These are phyloP conservation scores for Empis stercorea DNA, from an alignment of 2,888 invertebrate species.

Conservation along the genomic window DNA sequence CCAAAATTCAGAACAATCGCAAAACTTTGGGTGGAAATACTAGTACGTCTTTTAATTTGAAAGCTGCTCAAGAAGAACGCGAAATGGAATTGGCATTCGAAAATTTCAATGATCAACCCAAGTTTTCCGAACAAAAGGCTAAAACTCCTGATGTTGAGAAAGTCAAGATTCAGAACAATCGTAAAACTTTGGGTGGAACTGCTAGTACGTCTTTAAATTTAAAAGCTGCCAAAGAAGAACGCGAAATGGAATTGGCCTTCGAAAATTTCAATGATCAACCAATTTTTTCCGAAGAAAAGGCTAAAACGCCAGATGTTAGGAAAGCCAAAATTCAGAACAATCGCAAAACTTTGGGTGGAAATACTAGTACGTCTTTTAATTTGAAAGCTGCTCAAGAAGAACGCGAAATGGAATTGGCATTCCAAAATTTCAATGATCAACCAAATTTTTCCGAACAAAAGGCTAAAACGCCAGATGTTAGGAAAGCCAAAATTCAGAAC, in stretches of 20 bases:
- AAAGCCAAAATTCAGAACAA: neutral
- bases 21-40: neutral
- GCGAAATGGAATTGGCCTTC: slow-evolving; percentile 7
- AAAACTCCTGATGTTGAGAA: slow-evolving; percentile 6
- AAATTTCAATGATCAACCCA: slow-evolving; percentile 7
- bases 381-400: slow-evolving; percentile 4
- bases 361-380: neutral
- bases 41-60: neutral
- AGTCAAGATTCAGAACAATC: neutral
- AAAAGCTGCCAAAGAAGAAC: slow-evolving; percentile 2
- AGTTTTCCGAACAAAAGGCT: neutral
- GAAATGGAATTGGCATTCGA: slow-evolving; percentile 8
- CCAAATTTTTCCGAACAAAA: neutral
- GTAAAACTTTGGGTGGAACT: slow-evolving; percentile 5
- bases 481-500: neutral
- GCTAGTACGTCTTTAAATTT: slow-evolving; percentile 1
- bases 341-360: slow-evolving; percentile 4
- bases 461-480: slow-evolving; percentile 9
- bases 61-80: slow-evolving; percentile 4
- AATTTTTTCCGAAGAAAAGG: neutral
- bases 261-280: slow-evolving; percentile 5
- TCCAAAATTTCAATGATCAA: slow-evolving; percentile 10
- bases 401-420: slow-evolving; percentile 5
- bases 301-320: slow-evolving; percentile 2
- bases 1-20: neutral